A percentile compares a stretch with the other conserved stretches of the same genome.
Evolutionary conservation across 2,113 vertebrate genomes (phyloP).

Genomic region (Donacobius atricapilla): DNA sequence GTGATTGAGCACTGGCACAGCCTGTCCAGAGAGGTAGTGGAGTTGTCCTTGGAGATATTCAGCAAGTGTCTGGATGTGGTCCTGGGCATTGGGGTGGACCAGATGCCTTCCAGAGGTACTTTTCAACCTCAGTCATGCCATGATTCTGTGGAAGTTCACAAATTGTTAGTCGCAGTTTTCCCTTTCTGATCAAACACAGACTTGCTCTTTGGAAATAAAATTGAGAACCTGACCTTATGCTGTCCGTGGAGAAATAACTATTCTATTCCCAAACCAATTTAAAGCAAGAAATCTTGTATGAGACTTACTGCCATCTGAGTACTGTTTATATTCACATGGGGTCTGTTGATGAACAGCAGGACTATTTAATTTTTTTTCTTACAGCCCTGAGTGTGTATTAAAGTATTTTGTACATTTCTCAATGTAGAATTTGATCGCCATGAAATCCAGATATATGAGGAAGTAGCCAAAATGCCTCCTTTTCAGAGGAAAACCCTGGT

Average conservation of each 20-base stretch:
- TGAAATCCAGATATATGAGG: conserved; percentile 97
- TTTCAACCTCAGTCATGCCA: background rate
- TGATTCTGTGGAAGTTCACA: background rate
- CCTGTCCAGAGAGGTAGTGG: background rate
- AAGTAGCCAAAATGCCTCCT: conserved; percentile 95
- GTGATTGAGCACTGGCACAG: background rate
- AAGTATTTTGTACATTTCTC: background rate
- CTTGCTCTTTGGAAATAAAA: background rate
- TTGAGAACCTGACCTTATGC: background rate
- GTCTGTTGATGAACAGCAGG: background rate
- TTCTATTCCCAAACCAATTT: background rate
- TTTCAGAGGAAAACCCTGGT: conserved; percentile 97
- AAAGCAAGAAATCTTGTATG: background rate
- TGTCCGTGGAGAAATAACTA: background rate
- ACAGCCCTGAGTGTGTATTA: background rate
- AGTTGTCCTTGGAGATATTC: background rate
- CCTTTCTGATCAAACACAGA: background rate
- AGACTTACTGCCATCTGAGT: background rate
- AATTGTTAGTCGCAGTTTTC: background rate
- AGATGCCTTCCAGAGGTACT: background rate
- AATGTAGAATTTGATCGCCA: conserved; percentile 94
- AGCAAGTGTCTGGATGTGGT: background rate
- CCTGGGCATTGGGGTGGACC: background rate
- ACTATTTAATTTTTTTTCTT: background rate
- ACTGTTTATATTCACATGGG: background rate